phyloP scores from a whole-genome alignment of 2,797 vertebrate species.

The Oceanodroma leucorhoa region DNA sequence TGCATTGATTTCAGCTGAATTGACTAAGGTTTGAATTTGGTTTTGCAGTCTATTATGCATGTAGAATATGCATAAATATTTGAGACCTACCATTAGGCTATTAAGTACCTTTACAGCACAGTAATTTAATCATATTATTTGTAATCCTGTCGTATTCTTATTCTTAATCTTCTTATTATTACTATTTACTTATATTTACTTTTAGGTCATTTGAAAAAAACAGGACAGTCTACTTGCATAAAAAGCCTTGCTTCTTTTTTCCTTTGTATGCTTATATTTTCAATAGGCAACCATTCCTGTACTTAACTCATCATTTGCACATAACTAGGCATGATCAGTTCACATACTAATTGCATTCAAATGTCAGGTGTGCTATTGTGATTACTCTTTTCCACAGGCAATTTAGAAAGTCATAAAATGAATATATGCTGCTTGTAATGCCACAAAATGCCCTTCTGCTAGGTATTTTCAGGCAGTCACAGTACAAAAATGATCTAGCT shows the following conservation, averaged over 20 bases:
- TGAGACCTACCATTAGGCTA: neutral
- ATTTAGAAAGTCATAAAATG: neutral
- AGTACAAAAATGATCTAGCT: neutral
- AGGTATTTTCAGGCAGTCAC: neutral
- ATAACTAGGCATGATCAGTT: neutral
- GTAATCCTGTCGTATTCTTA: neutral
- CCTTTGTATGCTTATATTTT: neutral
- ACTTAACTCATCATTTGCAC: neutral
- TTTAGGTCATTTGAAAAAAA: neutral
- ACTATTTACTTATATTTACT: neutral
- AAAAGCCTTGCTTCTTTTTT: neutral
- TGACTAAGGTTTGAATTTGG: neutral
- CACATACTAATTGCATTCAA: neutral
- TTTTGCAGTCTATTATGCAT: neutral
- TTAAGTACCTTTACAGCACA: neutral
- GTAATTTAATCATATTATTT: neutral
- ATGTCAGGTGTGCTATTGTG: neutral
- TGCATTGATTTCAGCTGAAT: neutral
- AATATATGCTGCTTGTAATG: neutral
- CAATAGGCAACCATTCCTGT: neutral
- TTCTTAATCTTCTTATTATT: neutral
- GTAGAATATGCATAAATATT: neutral
- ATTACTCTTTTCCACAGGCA: neutral
- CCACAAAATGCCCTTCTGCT: neutral
- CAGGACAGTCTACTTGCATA: neutral